phyloP scores from a whole-genome alignment of 2,888 invertebrate species.

The Tenthredo distinguenda region DNA sequence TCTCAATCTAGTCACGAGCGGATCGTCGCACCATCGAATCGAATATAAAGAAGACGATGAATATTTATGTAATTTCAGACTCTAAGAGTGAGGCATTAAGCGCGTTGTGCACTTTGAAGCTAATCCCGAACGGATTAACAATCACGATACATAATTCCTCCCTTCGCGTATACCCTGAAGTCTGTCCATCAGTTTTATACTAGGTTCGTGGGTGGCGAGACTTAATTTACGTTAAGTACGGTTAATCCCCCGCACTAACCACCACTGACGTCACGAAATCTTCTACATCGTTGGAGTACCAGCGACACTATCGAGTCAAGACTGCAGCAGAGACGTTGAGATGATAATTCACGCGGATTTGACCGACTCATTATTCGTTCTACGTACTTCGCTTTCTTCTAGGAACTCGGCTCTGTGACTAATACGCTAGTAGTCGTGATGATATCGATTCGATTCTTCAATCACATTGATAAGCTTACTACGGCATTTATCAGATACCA shows the following conservation, averaged over 20 bases:
- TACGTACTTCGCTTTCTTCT: background rate
- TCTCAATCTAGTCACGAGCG: background rate
- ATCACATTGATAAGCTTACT: slow-evolving; percentile 22
- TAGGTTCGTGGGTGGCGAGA: slow-evolving; percentile 44
- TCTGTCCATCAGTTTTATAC: slow-evolving; percentile 1
- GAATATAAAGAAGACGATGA: background rate
- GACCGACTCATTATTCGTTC: background rate
- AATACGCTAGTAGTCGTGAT: background rate
- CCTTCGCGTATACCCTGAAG: background rate
- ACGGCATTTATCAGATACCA: background rate
- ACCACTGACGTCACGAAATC: slow-evolving; percentile 38
- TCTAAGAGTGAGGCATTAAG: background rate
- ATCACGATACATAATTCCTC: slow-evolving; percentile 11
- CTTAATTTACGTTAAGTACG: slow-evolving; percentile 47
- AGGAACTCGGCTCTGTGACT: background rate
- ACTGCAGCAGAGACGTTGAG: background rate
- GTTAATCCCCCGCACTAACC: slow-evolving; percentile 30
- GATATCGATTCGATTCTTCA: slow-evolving; percentile 39
- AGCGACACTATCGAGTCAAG: background rate
- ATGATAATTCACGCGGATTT: background rate
- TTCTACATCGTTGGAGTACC: background rate
- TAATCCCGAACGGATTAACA: slow-evolving; percentile 1
- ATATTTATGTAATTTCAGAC: background rate
- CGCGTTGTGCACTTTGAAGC: background rate
- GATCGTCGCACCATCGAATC: background rate